Conservation (phyloP, 2,113 vertebrate genomes). For the Cervus canadensis region DNA sequence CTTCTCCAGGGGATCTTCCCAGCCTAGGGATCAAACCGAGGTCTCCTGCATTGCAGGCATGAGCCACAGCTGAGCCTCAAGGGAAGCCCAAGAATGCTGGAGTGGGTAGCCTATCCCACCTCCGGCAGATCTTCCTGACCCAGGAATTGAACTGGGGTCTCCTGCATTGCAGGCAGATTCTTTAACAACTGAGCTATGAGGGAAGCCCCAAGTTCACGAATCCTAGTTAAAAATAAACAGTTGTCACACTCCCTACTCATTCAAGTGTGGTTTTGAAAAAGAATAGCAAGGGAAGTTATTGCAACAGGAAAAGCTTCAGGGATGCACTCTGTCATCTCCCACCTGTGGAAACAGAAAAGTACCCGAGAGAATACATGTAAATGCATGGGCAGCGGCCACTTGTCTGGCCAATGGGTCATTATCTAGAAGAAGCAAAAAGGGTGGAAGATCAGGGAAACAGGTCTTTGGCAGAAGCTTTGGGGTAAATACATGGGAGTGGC, state of each 20-base stretch:
- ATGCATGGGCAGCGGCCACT: no score
- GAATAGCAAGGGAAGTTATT: background rate
- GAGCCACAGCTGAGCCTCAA: background rate
- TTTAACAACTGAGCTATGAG: background rate
- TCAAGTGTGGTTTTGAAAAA: background rate
- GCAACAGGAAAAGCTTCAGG: background rate
- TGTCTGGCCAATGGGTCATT: background rate
- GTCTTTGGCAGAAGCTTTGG: no score
- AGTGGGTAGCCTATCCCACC: background rate
- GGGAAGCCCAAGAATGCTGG: background rate
- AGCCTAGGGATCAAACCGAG: background rate
- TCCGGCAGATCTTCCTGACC: background rate
- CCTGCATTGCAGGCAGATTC: background rate
- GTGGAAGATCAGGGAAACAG: background rate
- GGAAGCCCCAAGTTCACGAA: background rate
- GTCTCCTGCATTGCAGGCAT: background rate
- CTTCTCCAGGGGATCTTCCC: background rate
- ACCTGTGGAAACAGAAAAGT: background rate
- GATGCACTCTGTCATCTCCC: background rate
- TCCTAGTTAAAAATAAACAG: background rate
- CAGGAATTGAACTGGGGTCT: background rate
- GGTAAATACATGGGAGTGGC: accelerated
- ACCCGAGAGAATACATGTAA: accelerated
- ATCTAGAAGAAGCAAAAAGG: background rate
- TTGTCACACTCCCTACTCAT: background rate